Conservation (phyloP, 2,888 invertebrate genomes). For the Melangyna quadrimaculata region DNA sequence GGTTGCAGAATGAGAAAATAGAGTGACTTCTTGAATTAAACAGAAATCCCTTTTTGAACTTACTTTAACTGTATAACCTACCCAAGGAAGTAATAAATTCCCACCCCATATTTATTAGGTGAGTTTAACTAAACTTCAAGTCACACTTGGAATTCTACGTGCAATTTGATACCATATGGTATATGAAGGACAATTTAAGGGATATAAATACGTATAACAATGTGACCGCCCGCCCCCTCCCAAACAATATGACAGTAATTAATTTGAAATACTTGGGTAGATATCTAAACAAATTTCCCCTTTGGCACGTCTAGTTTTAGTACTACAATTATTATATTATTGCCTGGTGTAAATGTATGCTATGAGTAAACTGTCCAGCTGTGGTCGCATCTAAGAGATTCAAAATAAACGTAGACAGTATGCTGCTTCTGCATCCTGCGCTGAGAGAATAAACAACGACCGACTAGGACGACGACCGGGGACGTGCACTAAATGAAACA, state of each 20-base stretch:
- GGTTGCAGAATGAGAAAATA: constrained; percentile 24
- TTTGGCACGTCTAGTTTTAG: constrained; percentile 11
- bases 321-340: constrained; percentile 20
- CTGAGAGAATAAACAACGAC: constrained; percentile 5
- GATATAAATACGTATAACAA: too few species aligned
- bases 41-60: not conserved
- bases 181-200: constrained; percentile 24
- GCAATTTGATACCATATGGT: not conserved
- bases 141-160: constrained; percentile 8
- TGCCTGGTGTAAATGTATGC: not conserved
- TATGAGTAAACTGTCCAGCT: constrained; percentile 29
- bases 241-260: constrained; percentile 60
- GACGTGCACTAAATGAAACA: constrained; percentile 51
- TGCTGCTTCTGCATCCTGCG: constrained; percentile 11
- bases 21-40: constrained; percentile 23
- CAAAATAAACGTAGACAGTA: constrained; percentile 31
- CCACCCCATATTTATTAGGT: not conserved
- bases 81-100: not conserved
- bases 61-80: not conserved
- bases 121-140: constrained; percentile 26
- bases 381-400: constrained; percentile 26
- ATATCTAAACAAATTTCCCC: not conserved
- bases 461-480: not conserved
- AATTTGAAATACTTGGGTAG: constrained; percentile 44
- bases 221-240: constrained; percentile 36